Evolutionary conservation across 2,797 vertebrate species (phyloP), one percentile per base, ranked within the genome.

Genomic region (Propithecus perrieri): DNA sequence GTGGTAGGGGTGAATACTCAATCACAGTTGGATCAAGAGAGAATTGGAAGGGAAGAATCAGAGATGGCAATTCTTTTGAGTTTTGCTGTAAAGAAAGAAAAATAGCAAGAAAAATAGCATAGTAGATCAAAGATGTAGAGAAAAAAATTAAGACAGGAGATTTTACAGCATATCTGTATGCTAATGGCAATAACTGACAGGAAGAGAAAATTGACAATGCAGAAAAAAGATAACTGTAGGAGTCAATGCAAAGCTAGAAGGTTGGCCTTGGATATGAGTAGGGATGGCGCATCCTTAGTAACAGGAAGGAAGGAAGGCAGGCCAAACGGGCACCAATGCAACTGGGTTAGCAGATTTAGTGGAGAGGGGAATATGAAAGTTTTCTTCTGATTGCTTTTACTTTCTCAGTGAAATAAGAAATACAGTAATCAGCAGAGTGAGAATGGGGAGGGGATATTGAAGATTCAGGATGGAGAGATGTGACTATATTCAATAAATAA

Each of bases 371-470:
- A 48, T 30, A 55, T 41, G 35, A n/a, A 65, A 33, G 13, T 30
- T 79, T 57, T 85, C 78, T 78, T 59, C 57, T 18, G 18, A 85
- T 30, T 59, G 15, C 48, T 86, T 96, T 91, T 55, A 85, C 18
- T 91, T 69, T 84, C 94, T 72, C 61, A 57, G 80, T 48, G 57
- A 92, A 84, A 75, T 61, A 50, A 83, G 88, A 59, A 76, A 65
- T 14, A 81, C 1, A 92, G 76, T 41, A n/a, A 79, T 61, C 63
- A 74, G 43, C 48, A 55, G 71, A 89, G 55, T 24, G n/a, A 80
- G 43, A 46, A 72, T 2, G 22, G 46, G 2, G 28, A 81, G 57
- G 46, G 18, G n/a, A 53, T 48, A 41, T 0, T 50, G 46, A 78
- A 75, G 33, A 43, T 22, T 53, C 33, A 78, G 67, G 50, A 80